Conservation (phyloP, 2,888 invertebrate species). For the Zygaena filipendulae region DNA sequence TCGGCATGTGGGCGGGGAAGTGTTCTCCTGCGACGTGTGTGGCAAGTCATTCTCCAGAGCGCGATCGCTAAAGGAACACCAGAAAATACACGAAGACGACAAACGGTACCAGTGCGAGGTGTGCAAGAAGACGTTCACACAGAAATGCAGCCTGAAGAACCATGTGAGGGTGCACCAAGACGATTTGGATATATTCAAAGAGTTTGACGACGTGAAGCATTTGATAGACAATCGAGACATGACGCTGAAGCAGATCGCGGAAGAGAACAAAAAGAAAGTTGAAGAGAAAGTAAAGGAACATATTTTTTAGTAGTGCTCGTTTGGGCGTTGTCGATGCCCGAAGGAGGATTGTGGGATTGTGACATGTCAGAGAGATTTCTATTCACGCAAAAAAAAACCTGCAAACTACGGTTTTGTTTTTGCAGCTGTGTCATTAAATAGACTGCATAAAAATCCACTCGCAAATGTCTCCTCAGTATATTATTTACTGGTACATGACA, state of each 20-base stretch:
- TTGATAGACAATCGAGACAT: constrained; percentile 53
- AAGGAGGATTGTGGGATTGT: too few species aligned
- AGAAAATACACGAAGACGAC: constrained; percentile 44
- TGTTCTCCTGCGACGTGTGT: constrained; percentile 42
- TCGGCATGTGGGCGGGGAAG: constrained; percentile 39
- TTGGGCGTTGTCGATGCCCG: too few species aligned
- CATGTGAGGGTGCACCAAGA: constrained; percentile 53
- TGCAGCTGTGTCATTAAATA: too few species aligned
- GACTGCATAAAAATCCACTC: too few species aligned
- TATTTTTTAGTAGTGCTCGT: constrained; percentile 18
- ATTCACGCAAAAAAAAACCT: too few species aligned
- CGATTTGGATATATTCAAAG: constrained; percentile 57
- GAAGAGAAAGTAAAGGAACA: constrained; percentile 29
- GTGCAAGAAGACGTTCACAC: constrained; percentile 51
- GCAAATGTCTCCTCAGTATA: too few species aligned
- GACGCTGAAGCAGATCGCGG: constrained; percentile 53
- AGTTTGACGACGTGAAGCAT: constrained; percentile 60
- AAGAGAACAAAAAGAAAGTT: constrained; percentile 42
- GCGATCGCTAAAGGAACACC: constrained; percentile 45
- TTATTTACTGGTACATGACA: too few species aligned
- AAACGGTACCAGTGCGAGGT: constrained; percentile 48
- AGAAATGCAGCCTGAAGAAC: constrained; percentile 52
- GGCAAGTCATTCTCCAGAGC: constrained; percentile 40
- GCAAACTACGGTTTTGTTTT: too few species aligned
- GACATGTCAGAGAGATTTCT: too few species aligned